Percentiles rank a stretch among this genome's conserved stretches.
Conservation (phyloP, 2,888 invertebrate species). For the Idaea dimidiata region DNA sequence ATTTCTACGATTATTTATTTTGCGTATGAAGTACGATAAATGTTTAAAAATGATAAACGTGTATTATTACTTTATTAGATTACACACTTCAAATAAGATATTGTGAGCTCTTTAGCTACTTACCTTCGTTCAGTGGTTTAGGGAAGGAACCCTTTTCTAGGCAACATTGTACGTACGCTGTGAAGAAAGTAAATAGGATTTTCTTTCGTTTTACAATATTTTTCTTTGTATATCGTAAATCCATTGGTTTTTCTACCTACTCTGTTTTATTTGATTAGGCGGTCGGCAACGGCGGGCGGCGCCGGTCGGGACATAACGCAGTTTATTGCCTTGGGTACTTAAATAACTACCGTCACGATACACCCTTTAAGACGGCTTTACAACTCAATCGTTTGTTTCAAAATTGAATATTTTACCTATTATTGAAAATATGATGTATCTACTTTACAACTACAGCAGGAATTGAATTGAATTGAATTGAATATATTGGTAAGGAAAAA, state of each 20-base stretch:
- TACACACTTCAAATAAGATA: background rate
- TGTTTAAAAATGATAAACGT: too few relatives aligned
- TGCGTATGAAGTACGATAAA: too few relatives aligned
- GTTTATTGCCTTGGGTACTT: constrained; percentile 55
- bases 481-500: too few relatives aligned
- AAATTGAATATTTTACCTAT: constrained; percentile 9
- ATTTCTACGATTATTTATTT: too few relatives aligned
- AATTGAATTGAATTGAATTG: too few relatives aligned
- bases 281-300: constrained; percentile 47
- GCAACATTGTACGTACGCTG: constrained; percentile 24
- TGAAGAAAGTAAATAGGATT: constrained; percentile 34
- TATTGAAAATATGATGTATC: background rate
- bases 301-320: constrained; percentile 51
- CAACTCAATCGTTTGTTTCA: constrained; percentile 33
- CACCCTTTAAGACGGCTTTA: constrained; percentile 33
- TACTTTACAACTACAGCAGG: too few relatives aligned
- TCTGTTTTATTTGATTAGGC: constrained; percentile 63
- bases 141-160: background rate
- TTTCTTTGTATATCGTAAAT: constrained; percentile 53
- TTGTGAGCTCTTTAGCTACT: background rate
- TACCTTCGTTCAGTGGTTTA: background rate
- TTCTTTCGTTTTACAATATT: background rate
- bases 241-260: constrained; percentile 45
- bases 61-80: background rate
- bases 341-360: constrained; percentile 43